These are phyloP conservation scores for Myotis lucifugus DNA, from an alignment of 2,113 vertebrate species.

Conservation along the genomic window DNA sequence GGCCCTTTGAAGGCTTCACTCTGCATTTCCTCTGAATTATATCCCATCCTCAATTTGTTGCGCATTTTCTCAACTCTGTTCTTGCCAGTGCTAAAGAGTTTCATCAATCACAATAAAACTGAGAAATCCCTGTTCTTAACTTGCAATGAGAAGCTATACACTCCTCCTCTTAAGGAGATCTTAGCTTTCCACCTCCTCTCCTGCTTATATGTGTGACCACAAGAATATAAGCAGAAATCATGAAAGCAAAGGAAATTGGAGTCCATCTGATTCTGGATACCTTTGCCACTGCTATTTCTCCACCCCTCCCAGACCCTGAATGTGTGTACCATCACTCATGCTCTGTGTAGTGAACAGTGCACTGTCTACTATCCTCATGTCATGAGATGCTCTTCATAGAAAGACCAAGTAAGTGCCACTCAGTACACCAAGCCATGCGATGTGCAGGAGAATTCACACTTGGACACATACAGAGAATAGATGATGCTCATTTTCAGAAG, in stretches of 20 bases:
- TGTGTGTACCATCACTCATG: background rate
- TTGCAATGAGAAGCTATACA: background rate
- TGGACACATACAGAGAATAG: background rate
- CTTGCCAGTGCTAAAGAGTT: background rate
- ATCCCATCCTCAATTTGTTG: background rate
- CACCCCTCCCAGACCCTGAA: background rate
- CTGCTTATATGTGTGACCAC: background rate
- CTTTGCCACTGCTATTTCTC: background rate
- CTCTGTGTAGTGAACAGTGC: background rate
- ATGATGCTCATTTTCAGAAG: background rate
- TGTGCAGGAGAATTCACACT: background rate
- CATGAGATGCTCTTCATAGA: background rate
- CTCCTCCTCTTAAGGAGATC: background rate
- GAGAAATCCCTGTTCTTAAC: background rate
- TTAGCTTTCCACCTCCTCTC: background rate
- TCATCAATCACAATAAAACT: background rate
- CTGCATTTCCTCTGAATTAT: background rate
- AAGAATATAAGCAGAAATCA: slow-evolving; percentile 29
- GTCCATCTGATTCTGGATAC: background rate
- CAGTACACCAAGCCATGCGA: background rate
- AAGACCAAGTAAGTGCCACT: background rate
- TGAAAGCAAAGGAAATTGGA: background rate
- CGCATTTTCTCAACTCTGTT: background rate
- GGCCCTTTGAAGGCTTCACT: background rate
- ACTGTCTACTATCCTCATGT: too few species aligned